Base-by-base conservation (phyloP, 2,888 invertebrate genomes). In the Chorisops tibialis region DNA sequence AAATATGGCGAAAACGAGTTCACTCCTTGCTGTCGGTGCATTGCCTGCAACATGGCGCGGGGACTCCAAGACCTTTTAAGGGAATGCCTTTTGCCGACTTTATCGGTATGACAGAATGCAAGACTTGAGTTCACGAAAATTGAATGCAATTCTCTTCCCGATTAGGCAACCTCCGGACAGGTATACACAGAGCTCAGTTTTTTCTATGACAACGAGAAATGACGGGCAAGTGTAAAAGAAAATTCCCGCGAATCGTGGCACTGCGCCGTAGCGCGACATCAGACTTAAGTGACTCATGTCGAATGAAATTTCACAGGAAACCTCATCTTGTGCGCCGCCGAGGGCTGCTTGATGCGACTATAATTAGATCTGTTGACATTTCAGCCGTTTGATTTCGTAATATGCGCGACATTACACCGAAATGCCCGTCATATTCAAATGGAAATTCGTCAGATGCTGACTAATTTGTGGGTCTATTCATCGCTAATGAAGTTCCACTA, bases 1-100 rank as follows among this genome's bases (percentile, higher is more conserved):
- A 62, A 62, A n/a, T n/a, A 62, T 58, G 62, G 62, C 56, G 49
- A 62, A 58, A 49, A 49, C 62, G 58, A 56, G 43, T 45, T 30
- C 43, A 56, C 45, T 19, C 43, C 12, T 30, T 39, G 21, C 39
- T 9, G 3, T 12, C 50, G 24, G 16, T 56, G 56, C 43, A 56
- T 16, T 30, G 14, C 11, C 22, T 21, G 9, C 24, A 24, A 41
- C 14, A 3, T 43, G 16, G 45, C 30, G 30, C 14, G 12, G 41
- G 19, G 19, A 35, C 35, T 9, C 7, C 18, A 38, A 41, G 54
- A 54, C 54, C 54, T 41, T 56, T 56, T 56, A 56, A 14, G 56
- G 56, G 43, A 56, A 39, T 52, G 12, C 14, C 4, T 50, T 35
- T 50, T 50, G 50, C 50, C 21, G 24, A 16, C 41, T n/a, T 41